Evolutionary conservation across 1,140 invertebrate genomes (phyloP).

Genomic region (Hypsibius dujardini): DNA sequence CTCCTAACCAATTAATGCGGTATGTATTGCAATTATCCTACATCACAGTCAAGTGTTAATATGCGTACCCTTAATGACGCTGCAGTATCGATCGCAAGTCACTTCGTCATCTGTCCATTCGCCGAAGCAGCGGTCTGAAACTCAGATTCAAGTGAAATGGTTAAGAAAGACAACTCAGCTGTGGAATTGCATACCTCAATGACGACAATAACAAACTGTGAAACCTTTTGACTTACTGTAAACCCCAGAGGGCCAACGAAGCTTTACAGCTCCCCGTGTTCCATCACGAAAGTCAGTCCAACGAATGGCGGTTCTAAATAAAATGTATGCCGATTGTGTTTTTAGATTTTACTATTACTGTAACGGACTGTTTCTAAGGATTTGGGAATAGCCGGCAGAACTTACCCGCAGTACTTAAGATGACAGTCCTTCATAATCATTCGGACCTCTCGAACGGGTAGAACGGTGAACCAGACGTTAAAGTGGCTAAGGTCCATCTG

Average conservation of each 20-base stretch:
- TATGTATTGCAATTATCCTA: too few relatives aligned
- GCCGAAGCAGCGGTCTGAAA: background rate
- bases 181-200: too few relatives aligned
- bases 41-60: too few relatives aligned
- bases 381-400: too few relatives aligned
- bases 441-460: background rate
- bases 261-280: conserved; percentile 31
- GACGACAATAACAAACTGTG: too few relatives aligned
- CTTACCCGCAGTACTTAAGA: conserved; percentile 33
- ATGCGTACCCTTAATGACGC: conserved; percentile 3
- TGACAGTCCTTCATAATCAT: conserved; percentile 27
- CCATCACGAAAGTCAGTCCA: conserved; percentile 34
- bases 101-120: conserved; percentile 5
- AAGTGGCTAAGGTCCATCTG: background rate
- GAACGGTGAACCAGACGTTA: background rate
- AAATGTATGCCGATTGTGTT: too few relatives aligned
- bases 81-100: conserved; percentile 5
- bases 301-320: conserved; percentile 31
- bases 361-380: too few relatives aligned
- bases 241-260: conserved; percentile 34
- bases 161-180: too few relatives aligned
- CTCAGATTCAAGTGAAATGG: too few relatives aligned
- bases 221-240: conserved; percentile 30
- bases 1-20: too few relatives aligned
- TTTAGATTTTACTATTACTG: too few relatives aligned